Evolutionary conservation across 2,888 invertebrate genomes (phyloP).

Genomic region (Mythimna impura): DNA sequence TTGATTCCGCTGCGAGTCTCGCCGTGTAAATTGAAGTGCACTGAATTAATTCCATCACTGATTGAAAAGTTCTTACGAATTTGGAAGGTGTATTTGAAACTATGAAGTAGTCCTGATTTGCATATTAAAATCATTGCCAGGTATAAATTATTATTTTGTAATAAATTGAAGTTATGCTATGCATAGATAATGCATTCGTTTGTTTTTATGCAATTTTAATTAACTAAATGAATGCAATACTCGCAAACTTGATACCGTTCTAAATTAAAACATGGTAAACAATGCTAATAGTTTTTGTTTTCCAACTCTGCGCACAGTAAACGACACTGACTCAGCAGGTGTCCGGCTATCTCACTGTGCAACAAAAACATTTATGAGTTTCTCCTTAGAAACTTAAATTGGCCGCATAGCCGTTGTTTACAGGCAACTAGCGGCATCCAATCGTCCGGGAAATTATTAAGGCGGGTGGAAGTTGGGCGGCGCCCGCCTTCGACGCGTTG

Average conservation of each 20-base stretch:
- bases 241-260: neutral
- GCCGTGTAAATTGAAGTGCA: conserved; percentile 77
- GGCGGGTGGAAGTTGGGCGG: conserved; percentile 76
- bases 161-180: neutral
- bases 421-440: conserved; percentile 77
- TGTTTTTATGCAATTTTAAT: conserved; percentile 18
- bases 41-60: conserved; percentile 78
- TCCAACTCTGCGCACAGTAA: neutral
- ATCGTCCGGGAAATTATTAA: conserved; percentile 84
- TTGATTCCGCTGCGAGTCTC: conserved; percentile 73
- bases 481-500: conserved; percentile 78
- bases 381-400: conserved; percentile 78
- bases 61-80: conserved; percentile 77
- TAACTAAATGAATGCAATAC: conserved; percentile 14
- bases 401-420: conserved; percentile 78
- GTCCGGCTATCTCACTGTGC: conserved; percentile 43
- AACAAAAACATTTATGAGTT: conserved; percentile 61
- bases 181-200: neutral
- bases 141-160: neutral
- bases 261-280: conserved; percentile 34
- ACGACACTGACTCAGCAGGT: conserved; percentile 23
- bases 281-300: conserved; percentile 43
- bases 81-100: conserved; percentile 43
- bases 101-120: conserved; percentile 26
- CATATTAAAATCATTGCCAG: conserved; percentile 13